Conservation (phyloP, 2,888 invertebrate genomes). For the Platynereis dumerilii region DNA sequence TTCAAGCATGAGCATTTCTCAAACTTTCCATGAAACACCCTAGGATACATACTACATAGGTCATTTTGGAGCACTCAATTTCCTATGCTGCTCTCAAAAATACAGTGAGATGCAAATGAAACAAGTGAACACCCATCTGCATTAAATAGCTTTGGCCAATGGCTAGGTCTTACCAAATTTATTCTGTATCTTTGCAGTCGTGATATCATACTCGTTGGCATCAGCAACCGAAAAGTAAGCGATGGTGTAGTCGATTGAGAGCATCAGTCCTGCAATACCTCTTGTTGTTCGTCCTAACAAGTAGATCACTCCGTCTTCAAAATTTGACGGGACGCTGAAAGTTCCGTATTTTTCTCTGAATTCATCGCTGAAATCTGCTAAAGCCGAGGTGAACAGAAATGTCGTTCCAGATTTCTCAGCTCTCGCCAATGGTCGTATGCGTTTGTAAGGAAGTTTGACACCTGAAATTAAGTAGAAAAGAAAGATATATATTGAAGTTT, state of each 20-base stretch:
- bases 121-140: too few species aligned
- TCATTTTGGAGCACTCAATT: too few species aligned
- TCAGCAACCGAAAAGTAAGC: slow-evolving; percentile 50
- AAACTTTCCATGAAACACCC: too few species aligned
- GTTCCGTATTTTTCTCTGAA: slow-evolving; percentile 47
- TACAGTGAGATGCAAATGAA: too few species aligned
- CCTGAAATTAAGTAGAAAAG: too few species aligned
- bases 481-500: too few species aligned
- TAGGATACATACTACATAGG: too few species aligned
- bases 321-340: slow-evolving; percentile 40
- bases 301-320: slow-evolving; percentile 17
- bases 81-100: too few species aligned
- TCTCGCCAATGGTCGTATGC: slow-evolving; percentile 48
- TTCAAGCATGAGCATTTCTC: too few species aligned
- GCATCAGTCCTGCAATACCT: slow-evolving; percentile 28
- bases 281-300: slow-evolving; percentile 21
- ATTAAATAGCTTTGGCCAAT: too few species aligned
- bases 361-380: slow-evolving; percentile 42
- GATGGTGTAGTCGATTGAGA: slow-evolving; percentile 41
- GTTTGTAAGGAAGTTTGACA: slow-evolving; percentile 39
- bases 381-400: slow-evolving; percentile 47
- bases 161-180: slow-evolving; percentile 36
- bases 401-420: slow-evolving; percentile 57
- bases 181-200: slow-evolving; percentile 43
- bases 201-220: slow-evolving; percentile 33